Evolutionary conservation across 2,888 invertebrate genomes (phyloP).

Genomic region (Bembecia ichneumoniformis): DNA sequence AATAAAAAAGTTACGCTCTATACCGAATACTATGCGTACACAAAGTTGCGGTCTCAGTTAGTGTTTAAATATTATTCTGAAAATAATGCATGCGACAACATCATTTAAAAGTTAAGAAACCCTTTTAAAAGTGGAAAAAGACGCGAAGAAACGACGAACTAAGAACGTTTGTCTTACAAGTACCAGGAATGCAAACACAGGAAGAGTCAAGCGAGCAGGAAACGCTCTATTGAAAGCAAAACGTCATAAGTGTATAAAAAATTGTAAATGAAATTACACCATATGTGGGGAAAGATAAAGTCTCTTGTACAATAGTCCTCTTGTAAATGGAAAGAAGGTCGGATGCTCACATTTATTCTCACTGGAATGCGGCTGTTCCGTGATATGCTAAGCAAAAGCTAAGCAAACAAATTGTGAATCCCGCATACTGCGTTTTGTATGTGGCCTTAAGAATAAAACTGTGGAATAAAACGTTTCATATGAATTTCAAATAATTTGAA

Average conservation of each 20-base stretch:
- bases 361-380: conserved; percentile 52
- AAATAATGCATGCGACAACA: neutral
- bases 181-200: conserved; percentile 59
- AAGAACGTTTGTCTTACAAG: conserved; percentile 58
- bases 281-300: neutral
- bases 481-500: neutral
- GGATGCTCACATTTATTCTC: conserved; percentile 51
- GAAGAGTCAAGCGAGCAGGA: conserved; percentile 45
- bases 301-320: neutral
- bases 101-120: conserved; percentile 29
- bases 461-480: neutral
- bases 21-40: too few species aligned
- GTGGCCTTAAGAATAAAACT: neutral
- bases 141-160: conserved; percentile 50
- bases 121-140: conserved; percentile 52
- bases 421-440: conserved; percentile 17
- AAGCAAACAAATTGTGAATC: conserved; percentile 60
- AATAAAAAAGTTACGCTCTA: too few species aligned
- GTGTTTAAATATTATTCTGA: neutral
- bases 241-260: conserved; percentile 8
- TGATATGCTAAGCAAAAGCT: conserved; percentile 64
- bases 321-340: conserved; percentile 25
- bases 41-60: too few species aligned
- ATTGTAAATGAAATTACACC: neutral
- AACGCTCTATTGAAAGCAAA: conserved; percentile 10